Conservation (phyloP, 2,797 vertebrate genomes). For the Lepilemur septentrionalis region DNA sequence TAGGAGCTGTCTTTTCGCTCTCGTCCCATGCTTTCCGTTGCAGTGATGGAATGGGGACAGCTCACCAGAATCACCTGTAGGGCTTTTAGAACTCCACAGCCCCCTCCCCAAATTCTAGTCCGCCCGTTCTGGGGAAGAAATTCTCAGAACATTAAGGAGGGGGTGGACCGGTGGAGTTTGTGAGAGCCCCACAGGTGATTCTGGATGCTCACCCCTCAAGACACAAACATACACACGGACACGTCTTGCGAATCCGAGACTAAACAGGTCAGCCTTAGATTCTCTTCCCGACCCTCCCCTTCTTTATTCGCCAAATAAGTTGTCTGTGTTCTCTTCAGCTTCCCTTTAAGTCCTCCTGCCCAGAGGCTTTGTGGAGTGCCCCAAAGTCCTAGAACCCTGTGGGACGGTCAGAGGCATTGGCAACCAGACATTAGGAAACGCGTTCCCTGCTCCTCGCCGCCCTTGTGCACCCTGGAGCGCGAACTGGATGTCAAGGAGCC, state of each 20-base stretch:
- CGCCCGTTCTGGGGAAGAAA: neutral
- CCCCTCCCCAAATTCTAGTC: constrained; percentile 43
- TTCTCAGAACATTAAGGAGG: neutral
- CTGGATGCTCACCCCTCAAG: neutral
- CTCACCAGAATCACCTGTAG: constrained; percentile 43
- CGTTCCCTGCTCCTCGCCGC: neutral
- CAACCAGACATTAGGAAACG: neutral
- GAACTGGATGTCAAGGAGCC: neutral
- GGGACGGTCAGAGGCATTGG: neutral
- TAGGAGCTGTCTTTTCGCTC: neutral
- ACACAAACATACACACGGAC: neutral
- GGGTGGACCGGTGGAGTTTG: neutral
- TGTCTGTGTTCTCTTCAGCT: neutral
- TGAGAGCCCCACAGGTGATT: constrained; percentile 60
- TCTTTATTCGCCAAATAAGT: neutral
- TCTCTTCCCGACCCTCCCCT: neutral
- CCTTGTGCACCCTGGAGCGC: neutral
- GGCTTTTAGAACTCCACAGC: constrained; percentile 31
- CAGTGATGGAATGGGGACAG: neutral
- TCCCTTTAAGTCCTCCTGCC: neutral
- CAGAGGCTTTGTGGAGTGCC: neutral
- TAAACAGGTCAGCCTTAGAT: neutral
- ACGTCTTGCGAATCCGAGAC: neutral
- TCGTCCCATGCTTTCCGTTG: neutral
- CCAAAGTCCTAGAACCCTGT: neutral